phyloP scores from a whole-genome alignment of 2,113 vertebrate genomes.

The Tragelaphus scriptus region DNA sequence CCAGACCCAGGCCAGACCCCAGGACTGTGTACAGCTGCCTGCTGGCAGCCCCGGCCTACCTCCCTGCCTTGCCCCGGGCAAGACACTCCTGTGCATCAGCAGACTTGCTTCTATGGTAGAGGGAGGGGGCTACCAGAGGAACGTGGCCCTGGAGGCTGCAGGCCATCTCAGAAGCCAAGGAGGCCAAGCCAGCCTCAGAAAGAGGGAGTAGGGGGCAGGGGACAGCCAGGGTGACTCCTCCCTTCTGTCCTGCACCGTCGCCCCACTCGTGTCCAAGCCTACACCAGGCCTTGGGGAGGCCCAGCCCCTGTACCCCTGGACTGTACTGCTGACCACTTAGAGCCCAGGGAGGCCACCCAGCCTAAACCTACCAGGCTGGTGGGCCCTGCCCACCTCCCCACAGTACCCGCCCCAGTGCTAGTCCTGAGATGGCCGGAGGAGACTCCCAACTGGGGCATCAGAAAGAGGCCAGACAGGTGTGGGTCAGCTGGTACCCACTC shows the following conservation, averaged over 20 bases:
- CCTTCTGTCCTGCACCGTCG: accelerated
- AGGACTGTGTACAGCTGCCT: accelerated
- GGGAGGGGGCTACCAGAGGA: background rate
- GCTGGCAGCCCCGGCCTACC: background rate
- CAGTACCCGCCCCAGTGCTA: background rate
- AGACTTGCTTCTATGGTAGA: background rate
- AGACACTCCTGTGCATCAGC: accelerated
- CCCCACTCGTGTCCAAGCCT: background rate
- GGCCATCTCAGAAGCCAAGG: background rate
- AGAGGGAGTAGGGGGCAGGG: too few relatives aligned
- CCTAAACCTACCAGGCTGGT: background rate
- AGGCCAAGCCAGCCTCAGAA: background rate
- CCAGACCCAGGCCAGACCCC: too few relatives aligned
- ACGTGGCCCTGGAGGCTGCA: background rate
- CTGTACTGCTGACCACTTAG: background rate
- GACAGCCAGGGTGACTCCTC: too few relatives aligned
- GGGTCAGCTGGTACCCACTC: background rate
- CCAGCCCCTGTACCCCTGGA: background rate
- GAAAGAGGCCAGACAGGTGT: background rate
- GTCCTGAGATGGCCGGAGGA: background rate
- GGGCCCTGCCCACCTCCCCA: background rate
- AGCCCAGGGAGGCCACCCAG: background rate
- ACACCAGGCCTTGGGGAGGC: background rate
- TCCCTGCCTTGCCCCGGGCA: background rate
- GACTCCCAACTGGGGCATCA: background rate